Conservation (phyloP, 2,113 vertebrate genomes). For the Entomyzon cyanotis region DNA sequence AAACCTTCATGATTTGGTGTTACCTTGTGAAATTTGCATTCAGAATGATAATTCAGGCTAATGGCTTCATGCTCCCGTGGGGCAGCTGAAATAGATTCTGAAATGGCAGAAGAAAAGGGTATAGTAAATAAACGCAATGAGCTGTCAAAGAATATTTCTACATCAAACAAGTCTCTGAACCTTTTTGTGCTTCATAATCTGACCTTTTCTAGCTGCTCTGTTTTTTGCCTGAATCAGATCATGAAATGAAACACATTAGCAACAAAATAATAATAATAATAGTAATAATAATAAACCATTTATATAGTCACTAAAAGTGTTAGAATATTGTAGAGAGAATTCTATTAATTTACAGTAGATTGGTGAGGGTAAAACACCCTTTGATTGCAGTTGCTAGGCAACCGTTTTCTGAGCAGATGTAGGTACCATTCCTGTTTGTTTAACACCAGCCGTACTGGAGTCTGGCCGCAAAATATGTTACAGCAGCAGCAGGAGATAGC, state of each 20-base stretch:
- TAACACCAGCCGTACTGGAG: constrained; percentile 46
- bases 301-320: constrained; percentile 40
- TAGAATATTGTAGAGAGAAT: constrained; percentile 49
- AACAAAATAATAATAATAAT: not conserved
- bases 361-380: constrained; percentile 58
- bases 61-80: constrained; percentile 65
- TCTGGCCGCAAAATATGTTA: constrained; percentile 47
- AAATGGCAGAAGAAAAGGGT: constrained; percentile 71
- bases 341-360: constrained; percentile 67
- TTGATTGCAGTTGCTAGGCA: constrained; percentile 80
- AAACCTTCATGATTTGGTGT: constrained; percentile 51
- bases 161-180: constrained; percentile 60
- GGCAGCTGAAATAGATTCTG: constrained; percentile 67
- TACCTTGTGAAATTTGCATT: constrained; percentile 70
- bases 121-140: constrained; percentile 75
- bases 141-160: constrained; percentile 75
- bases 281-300: not conserved
- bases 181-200: constrained; percentile 38
- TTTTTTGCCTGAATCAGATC: not conserved
- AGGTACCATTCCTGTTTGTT: constrained; percentile 65
- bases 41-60: constrained; percentile 72
- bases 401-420: constrained; percentile 66
- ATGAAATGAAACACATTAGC: not conserved
- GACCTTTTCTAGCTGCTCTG: constrained; percentile 27
- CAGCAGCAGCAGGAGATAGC: not conserved